phyloP scores from a whole-genome alignment of 2,113 vertebrate genomes.

The Grallaria varia region DNA sequence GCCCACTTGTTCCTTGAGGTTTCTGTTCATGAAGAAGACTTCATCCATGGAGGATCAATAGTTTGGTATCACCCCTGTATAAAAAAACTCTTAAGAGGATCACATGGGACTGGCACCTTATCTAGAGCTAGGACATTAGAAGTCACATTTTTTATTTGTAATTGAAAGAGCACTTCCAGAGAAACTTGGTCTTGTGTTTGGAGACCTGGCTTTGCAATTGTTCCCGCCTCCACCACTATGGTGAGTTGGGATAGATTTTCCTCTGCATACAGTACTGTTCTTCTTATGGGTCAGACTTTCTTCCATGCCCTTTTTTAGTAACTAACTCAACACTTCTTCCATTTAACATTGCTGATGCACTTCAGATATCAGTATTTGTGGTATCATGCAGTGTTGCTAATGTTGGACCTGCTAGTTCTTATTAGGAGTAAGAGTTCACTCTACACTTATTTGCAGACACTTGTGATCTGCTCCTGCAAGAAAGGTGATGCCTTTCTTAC shows the following conservation, averaged over 20 bases:
- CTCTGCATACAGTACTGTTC: background rate
- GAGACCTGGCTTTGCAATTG: background rate
- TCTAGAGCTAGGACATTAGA: background rate
- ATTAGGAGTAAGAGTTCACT: background rate
- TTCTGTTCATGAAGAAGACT: background rate
- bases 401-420: background rate
- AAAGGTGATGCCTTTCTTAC: background rate
- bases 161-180: background rate
- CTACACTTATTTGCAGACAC: background rate
- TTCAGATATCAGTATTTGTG: background rate
- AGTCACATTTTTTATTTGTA: background rate
- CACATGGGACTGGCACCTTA: background rate
- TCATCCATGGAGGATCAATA: background rate
- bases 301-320: background rate
- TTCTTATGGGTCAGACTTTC: background rate
- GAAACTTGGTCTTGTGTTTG: background rate
- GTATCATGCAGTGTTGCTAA: background rate
- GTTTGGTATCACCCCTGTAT: background rate
- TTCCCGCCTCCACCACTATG: background rate
- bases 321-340: background rate
- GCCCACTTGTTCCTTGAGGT: background rate
- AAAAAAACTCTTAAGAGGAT: background rate
- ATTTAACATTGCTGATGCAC: background rate
- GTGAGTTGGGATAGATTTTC: background rate
- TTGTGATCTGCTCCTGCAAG: background rate